Conservation (phyloP, 2,113 vertebrate genomes). For the Dunckerocampus dactyliophorus region DNA sequence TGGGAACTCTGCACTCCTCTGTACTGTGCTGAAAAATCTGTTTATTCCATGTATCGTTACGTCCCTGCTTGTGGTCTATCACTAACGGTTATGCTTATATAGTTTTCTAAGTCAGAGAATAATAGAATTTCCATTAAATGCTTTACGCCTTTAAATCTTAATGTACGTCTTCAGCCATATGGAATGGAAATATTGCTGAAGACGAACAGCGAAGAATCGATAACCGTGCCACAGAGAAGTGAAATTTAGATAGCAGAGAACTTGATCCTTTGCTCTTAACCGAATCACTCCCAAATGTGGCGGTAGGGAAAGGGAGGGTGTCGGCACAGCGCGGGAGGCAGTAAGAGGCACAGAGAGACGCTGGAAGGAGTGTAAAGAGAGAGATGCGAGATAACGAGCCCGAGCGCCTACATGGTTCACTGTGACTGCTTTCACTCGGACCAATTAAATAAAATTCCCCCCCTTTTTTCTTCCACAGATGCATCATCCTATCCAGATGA, state of each 20-base stretch:
- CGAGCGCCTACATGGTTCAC: conserved; percentile 6
- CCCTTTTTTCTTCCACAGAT: conserved; percentile 70
- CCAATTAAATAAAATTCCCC: conserved; percentile 13
- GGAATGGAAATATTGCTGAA: conserved; percentile 4
- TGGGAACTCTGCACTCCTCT: too few species aligned
- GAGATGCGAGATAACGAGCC: conserved; percentile 15
- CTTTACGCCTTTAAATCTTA: background rate
- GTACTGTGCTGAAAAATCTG: too few species aligned
- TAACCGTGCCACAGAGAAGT: conserved; percentile 11
- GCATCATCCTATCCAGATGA: conserved; percentile 99
- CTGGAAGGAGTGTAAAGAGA: conserved; percentile 6
- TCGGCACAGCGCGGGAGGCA: conserved; percentile 22
- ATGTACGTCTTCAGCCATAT: background rate
- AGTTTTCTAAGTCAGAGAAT: too few species aligned
- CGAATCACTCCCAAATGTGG: conserved; percentile 23
- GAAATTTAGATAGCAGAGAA: conserved; percentile 33
- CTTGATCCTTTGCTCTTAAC: conserved; percentile 45
- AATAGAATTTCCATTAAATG: too few species aligned
- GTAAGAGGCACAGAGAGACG: conserved; percentile 13
- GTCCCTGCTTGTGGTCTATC: too few species aligned
- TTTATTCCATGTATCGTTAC: too few species aligned
- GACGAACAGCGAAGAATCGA: conserved; percentile 26
- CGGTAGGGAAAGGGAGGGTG: conserved; percentile 20
- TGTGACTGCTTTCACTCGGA: background rate
- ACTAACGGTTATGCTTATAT: too few species aligned